Percentiles rank a stretch among this genome's conserved stretches.
phyloP scores from a whole-genome alignment of 2,888 invertebrate genomes.

The Apamea crenata region DNA sequence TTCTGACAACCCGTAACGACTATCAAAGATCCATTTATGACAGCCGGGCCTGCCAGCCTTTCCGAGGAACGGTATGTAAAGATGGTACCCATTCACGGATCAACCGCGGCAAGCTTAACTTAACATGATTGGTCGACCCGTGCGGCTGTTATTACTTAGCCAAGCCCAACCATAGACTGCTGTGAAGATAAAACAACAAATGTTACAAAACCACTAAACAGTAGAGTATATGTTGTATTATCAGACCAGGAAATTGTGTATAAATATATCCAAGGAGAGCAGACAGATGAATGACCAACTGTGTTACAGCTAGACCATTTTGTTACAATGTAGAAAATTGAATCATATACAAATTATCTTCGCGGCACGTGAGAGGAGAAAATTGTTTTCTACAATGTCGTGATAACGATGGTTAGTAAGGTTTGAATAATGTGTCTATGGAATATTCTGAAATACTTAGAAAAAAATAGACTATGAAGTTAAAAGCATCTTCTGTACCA shows the following conservation, averaged over 20 bases:
- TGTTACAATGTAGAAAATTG: conserved; percentile 53
- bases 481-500: neutral
- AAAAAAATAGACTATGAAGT: neutral
- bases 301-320: conserved; percentile 39
- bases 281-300: conserved; percentile 56
- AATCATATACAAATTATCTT: conserved; percentile 51
- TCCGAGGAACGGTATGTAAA: too few species aligned
- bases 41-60: too few species aligned
- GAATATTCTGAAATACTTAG: neutral
- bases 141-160: too few species aligned
- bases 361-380: conserved; percentile 20
- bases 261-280: conserved; percentile 30
- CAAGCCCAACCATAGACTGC: neutral
- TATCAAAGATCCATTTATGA: too few species aligned
- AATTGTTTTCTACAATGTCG: conserved; percentile 53
- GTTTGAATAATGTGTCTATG: neutral
- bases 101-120: too few species aligned
- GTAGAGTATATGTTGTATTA: neutral
- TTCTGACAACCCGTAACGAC: too few species aligned
- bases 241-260: conserved; percentile 39
- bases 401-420: neutral
- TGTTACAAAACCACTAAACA: neutral
- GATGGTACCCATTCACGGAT: too few species aligned
- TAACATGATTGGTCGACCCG: too few species aligned
- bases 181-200: neutral